Base-by-base conservation (phyloP, 2,888 invertebrate species). In the Patella ulyssiponensis region DNA sequence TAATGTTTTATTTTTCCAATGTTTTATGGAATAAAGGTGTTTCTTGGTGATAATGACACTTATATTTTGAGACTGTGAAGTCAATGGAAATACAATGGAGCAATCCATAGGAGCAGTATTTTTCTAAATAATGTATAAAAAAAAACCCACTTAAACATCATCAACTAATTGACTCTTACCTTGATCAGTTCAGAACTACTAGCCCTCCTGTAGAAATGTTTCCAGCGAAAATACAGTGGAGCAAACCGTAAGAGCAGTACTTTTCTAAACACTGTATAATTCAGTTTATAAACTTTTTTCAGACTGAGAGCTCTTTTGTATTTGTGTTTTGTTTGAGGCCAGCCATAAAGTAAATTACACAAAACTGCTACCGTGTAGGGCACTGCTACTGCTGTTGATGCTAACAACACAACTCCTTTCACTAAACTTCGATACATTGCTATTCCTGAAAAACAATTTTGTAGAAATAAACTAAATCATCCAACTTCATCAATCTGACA, bases 351-450 rank as follows among this genome's bases (percentile, higher is more conserved):
- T n/a, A 90, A 71, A 76, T 89, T 89, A 70, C 88, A 86, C 17
- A 90, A 69, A 0, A 90, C 71, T 7, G 90, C 88, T n/a, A 89
- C 80, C 0, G 88, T 86, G 76, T 91, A 91, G 0, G 91, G 90
- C 27, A 91, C 81, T 7, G 86, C 86, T 1, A 90, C 84, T 58
- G 86, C 86, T 33, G 89, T 82, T 1, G 89, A 83, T 0, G 85
- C 83, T 73, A 85, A 76, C 3, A 89, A 23, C 1, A 71, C 78
- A 52, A 78, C 74, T n/a, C 80, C 70, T 33, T 81, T 33, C 15
- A 77, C 79, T 27, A 79, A 74, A 27, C 64, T 64, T 11, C 64
- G 20, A n/a, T 20, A 64, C 64, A 64, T 64, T 20, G n/a, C 12
- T 23, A 64, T 20, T 9, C 23, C 64, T 64, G 64, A 15, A 64